Evolutionary conservation across 2,888 invertebrate genomes (phyloP).

Genomic region (Drosophila prolongata): DNA sequence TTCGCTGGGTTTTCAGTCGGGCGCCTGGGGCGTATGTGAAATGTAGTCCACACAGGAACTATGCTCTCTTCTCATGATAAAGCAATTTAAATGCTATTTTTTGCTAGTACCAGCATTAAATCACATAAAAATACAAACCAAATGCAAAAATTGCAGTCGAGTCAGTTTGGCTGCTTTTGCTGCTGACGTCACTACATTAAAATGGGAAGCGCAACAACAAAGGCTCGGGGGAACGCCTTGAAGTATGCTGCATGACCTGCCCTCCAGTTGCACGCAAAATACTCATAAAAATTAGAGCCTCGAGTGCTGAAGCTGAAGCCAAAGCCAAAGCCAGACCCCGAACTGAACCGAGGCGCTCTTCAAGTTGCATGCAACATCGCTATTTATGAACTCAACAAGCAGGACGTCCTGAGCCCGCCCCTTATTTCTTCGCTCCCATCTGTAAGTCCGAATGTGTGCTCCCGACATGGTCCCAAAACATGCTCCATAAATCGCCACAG

Average conservation of each 20-base stretch:
- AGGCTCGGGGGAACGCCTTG: constrained; percentile 61
- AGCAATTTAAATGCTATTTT: constrained; percentile 46
- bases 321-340: constrained; percentile 28
- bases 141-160: constrained; percentile 43
- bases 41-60: constrained; percentile 19
- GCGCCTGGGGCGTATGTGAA: constrained; percentile 60
- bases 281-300: constrained; percentile 77
- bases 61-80: constrained; percentile 46
- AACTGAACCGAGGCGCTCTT: constrained; percentile 28
- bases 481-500: constrained; percentile 73
- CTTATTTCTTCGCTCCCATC: constrained; percentile 12
- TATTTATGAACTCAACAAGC: constrained; percentile 75
- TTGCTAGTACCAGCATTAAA: constrained; percentile 39
- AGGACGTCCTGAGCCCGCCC: constrained; percentile 50
- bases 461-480: constrained; percentile 47
- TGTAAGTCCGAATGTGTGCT: constrained; percentile 18
- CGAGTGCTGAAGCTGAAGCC: constrained; percentile 24
- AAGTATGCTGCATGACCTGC: constrained; percentile 53
- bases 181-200: constrained; percentile 30
- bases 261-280: constrained; percentile 68
- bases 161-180: background rate
- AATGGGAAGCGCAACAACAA: constrained; percentile 5
- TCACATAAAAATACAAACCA: constrained; percentile 37
- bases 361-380: constrained; percentile 77
- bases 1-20: constrained; percentile 8